phyloP scores from a whole-genome alignment of 2,113 vertebrate genomes.

The Setophaga petechia region DNA sequence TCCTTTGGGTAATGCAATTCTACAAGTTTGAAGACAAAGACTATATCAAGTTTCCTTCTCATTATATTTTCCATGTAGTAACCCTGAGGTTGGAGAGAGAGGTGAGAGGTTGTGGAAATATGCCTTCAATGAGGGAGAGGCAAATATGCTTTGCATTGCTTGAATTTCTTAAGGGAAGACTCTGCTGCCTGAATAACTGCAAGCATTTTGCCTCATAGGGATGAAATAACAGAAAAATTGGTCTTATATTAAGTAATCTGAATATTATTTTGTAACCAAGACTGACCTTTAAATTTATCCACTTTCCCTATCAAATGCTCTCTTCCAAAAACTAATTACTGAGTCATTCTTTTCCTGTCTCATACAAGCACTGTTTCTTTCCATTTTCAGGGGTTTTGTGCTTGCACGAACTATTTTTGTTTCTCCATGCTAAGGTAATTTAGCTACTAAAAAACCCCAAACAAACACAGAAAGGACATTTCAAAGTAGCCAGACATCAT shows the following conservation, averaged over 20 bases:
- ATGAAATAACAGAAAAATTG: not conserved
- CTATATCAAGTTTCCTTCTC: slow-evolving; percentile 46
- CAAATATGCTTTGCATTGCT: not conserved
- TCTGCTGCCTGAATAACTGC: not conserved
- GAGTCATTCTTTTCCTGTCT: slow-evolving; percentile 1
- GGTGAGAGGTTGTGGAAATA: not conserved
- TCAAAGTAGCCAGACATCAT: not conserved
- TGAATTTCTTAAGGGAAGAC: not conserved
- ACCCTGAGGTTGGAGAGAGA: not conserved
- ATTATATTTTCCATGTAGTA: slow-evolving; percentile 7
- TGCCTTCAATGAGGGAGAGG: not conserved
- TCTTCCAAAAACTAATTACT: slow-evolving; percentile 26
- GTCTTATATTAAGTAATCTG: not conserved
- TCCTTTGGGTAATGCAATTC: slow-evolving; percentile 32
- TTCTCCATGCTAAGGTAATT: not conserved
- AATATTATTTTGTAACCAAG: not conserved
- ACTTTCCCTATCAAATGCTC: slow-evolving; percentile 37
- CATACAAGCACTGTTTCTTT: not conserved
- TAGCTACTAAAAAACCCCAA: not conserved
- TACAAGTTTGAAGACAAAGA: slow-evolving; percentile 40
- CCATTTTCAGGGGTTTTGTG: not conserved
- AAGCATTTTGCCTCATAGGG: not conserved
- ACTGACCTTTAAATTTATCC: not conserved
- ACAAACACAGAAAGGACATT: not conserved
- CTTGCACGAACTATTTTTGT: not conserved